Conservation (phyloP, 2,888 invertebrate species). For the Melanchra persicariae region DNA sequence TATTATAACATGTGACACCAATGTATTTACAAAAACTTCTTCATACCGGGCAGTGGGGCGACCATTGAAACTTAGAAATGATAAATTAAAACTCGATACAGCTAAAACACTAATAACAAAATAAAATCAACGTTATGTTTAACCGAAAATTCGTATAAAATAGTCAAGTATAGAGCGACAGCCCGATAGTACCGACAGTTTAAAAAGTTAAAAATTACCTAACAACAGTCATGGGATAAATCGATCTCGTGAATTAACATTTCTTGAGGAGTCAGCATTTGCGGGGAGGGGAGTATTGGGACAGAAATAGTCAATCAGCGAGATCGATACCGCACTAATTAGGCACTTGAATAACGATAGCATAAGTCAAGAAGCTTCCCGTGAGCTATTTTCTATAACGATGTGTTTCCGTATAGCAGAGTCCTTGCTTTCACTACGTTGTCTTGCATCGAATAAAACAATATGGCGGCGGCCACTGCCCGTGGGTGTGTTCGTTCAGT, state of each 20-base stretch:
- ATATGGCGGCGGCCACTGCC: constrained; percentile 81
- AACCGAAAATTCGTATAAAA: constrained; percentile 58
- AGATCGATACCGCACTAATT: constrained; percentile 60
- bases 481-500: constrained; percentile 82
- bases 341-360: constrained; percentile 64
- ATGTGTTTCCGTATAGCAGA: constrained; percentile 38
- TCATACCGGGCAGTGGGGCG: constrained; percentile 82
- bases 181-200: constrained; percentile 36
- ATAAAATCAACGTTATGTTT: constrained; percentile 63
- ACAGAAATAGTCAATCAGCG: constrained; percentile 54
- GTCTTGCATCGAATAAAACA: constrained; percentile 61
- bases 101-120: constrained; percentile 66
- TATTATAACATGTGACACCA: constrained; percentile 84
- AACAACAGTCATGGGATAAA: constrained; percentile 30
- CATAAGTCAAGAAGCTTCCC: constrained; percentile 37
- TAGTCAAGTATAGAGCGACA: constrained; percentile 21
- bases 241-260: constrained; percentile 60
- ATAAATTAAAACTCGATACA: constrained; percentile 62
- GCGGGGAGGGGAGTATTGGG: constrained; percentile 33
- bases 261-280: constrained; percentile 41
- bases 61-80: constrained; percentile 62
- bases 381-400: constrained; percentile 28
- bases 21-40: constrained; percentile 88
- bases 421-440: constrained; percentile 42
- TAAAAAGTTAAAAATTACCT: constrained; percentile 40